phyloP scores from a whole-genome alignment of 1,140 invertebrate genomes.

The Agrypnia vestita region DNA sequence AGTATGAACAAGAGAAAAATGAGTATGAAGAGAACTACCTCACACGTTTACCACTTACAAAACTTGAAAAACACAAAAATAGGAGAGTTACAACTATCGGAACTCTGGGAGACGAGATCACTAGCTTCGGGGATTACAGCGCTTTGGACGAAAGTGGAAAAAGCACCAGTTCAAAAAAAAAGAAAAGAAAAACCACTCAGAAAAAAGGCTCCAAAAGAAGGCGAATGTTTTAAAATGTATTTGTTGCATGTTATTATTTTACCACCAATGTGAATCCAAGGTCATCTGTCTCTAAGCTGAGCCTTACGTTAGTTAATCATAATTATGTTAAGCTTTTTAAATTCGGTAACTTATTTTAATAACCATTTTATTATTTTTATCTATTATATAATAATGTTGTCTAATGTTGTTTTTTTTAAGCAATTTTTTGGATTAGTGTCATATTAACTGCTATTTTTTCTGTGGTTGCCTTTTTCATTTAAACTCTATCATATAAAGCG shows the following conservation, averaged over 20 bases:
- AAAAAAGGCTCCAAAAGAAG: constrained; percentile 71
- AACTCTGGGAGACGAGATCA: constrained; percentile 86
- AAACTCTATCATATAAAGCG: background rate
- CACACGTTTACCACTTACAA: constrained; percentile 89
- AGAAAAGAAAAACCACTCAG: constrained; percentile 72
- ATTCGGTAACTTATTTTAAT: no score
- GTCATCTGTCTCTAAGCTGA: no score
- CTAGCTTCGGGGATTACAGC: constrained; percentile 76
- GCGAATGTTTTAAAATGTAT: constrained; percentile 65
- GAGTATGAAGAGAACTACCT: constrained; percentile 95
- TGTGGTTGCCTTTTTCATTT: background rate
- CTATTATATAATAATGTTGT: background rate
- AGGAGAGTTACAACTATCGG: constrained; percentile 85
- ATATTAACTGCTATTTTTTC: background rate
- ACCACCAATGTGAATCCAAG: no score
- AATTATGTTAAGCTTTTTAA: no score
- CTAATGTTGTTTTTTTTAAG: background rate
- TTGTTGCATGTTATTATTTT: background rate
- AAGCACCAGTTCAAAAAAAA: constrained; percentile 72
- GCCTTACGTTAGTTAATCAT: no score
- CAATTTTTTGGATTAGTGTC: background rate
- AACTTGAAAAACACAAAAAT: constrained; percentile 87
- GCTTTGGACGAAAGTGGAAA: constrained; percentile 67
- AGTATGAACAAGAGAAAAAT: constrained; percentile 80
- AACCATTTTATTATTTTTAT: background rate